phyloP scores from a whole-genome alignment of 2,113 vertebrate genomes.

The Oceanodroma tethys region DNA sequence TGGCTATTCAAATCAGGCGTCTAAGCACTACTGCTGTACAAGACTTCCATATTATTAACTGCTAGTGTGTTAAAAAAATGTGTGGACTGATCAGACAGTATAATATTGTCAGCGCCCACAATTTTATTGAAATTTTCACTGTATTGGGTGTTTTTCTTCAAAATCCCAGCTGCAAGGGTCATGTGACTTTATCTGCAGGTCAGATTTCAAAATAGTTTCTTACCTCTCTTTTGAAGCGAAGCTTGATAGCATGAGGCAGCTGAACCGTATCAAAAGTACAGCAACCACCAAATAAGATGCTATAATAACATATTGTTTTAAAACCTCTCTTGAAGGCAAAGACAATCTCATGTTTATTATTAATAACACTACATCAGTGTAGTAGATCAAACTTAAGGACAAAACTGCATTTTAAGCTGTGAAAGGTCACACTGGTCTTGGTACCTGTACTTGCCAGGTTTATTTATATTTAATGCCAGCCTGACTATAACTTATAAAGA shows the following conservation, averaged over 20 bases:
- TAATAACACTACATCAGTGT: neutral
- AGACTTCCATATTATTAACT: neutral
- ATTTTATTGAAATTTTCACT: neutral
- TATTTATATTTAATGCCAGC: constrained; percentile 2
- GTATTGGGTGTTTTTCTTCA: neutral
- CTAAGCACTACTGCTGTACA: neutral
- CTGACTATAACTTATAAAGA: neutral
- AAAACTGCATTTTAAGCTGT: neutral
- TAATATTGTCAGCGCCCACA: neutral
- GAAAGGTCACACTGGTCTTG: neutral
- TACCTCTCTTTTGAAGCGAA: neutral
- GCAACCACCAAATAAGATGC: neutral
- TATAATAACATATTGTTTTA: neutral
- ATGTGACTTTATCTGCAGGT: neutral
- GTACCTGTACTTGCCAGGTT: neutral
- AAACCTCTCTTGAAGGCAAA: neutral
- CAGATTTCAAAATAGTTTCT: neutral
- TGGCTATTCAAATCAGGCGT: too few species aligned
- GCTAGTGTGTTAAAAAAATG: neutral
- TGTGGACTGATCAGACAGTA: neutral
- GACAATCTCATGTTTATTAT: neutral
- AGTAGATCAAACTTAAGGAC: neutral
- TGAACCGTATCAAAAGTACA: neutral
- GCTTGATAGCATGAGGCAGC: neutral
- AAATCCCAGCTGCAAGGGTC: neutral